Conservation (phyloP, 2,113 vertebrate species). For the Myiozetetes cayanensis region DNA sequence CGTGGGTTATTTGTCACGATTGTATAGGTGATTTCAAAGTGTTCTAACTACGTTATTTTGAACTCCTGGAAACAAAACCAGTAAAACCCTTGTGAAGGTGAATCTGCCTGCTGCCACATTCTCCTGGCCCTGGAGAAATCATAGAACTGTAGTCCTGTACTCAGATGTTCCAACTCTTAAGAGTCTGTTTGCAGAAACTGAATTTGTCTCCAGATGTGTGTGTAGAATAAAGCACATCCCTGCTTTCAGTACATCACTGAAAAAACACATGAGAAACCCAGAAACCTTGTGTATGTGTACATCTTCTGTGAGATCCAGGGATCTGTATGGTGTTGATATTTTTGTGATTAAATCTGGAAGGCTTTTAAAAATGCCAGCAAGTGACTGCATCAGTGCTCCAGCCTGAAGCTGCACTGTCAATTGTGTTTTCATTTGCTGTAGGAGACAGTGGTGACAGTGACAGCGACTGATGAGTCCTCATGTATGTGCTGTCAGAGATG, state of each 20-base stretch:
- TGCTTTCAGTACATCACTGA: not conserved
- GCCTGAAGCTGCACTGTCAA: not conserved
- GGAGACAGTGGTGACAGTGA: not conserved
- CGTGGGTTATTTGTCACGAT: not conserved
- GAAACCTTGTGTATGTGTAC: not conserved
- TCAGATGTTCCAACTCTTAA: not conserved
- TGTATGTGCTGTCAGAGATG: not conserved
- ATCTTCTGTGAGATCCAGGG: not conserved
- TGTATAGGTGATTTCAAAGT: not conserved
- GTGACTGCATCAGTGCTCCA: not conserved
- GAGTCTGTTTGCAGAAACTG: not conserved
- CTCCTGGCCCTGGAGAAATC: not conserved
- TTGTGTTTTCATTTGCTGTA: not conserved
- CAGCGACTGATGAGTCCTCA: not conserved
- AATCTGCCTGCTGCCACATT: not conserved
- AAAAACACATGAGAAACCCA: accelerated
- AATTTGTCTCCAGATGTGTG: not conserved
- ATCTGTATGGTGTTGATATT: not conserved
- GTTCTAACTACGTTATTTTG: not conserved
- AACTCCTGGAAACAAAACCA: not conserved
- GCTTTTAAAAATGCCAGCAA: not conserved
- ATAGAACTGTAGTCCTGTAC: not conserved
- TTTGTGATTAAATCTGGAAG: not conserved
- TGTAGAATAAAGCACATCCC: not conserved
- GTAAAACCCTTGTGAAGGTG: not conserved